phyloP scores from a whole-genome alignment of 2,113 vertebrate genomes.

The Gymnobelideus leadbeateri region DNA sequence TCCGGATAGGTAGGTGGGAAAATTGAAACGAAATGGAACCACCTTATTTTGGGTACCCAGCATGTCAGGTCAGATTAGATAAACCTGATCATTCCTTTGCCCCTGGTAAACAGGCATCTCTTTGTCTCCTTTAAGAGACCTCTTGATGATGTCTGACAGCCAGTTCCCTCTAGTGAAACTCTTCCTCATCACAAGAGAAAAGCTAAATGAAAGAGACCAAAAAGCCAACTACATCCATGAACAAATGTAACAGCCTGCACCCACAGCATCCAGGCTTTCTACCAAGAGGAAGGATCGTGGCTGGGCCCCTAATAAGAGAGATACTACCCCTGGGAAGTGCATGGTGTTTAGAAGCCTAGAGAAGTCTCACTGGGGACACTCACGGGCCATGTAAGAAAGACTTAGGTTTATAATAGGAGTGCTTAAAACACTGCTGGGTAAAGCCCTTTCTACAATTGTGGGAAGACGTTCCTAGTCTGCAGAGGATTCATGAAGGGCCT shows the following conservation, averaged over 20 bases:
- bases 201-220: neutral
- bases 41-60: neutral
- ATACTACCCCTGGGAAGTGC: neutral
- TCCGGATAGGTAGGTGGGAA: constrained; percentile 91
- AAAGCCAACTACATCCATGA: neutral
- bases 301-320: neutral
- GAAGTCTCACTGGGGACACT: neutral
- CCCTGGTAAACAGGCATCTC: neutral
- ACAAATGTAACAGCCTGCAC: neutral
- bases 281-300: neutral
- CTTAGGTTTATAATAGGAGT: neutral
- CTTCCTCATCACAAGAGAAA: neutral
- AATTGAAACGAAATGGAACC: neutral
- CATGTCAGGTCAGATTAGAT: neutral
- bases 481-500: neutral
- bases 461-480: neutral
- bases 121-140: neutral
- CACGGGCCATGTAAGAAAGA: neutral
- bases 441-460: neutral
- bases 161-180: neutral
- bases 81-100: neutral
- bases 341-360: neutral
- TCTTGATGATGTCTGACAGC: neutral
- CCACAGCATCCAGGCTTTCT: neutral
- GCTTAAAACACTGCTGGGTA: neutral